Evolutionary conservation across 1,140 invertebrate species (phyloP).

Genomic region (Drosophila nannoptera): DNA sequence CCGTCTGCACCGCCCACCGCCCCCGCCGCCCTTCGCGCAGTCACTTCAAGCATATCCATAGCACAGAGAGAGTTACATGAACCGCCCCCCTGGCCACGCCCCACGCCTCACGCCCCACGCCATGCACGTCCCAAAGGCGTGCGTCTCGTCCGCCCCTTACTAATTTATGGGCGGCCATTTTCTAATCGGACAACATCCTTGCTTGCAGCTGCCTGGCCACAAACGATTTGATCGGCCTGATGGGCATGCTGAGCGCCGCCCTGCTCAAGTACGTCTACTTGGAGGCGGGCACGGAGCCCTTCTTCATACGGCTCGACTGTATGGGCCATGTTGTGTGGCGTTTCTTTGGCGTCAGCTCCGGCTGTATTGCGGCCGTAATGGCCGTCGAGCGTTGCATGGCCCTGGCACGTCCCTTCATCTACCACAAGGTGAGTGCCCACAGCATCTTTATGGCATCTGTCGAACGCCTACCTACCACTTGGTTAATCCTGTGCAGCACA

Average conservation of each 20-base stretch:
- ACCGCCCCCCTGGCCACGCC: no score
- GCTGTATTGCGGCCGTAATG: constrained; percentile 92
- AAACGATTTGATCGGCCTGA: constrained; percentile 88
- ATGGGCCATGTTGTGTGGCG: constrained; percentile 86
- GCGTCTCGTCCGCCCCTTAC: constrained; percentile 2
- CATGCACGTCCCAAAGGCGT: constrained; percentile 7
- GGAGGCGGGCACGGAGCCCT: constrained; percentile 65
- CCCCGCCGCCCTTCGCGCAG: background rate
- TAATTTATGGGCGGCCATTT: constrained; percentile 43
- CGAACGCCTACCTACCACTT: background rate
- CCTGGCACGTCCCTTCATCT: constrained; percentile 91
- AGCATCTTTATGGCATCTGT: background rate
- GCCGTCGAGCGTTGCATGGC: constrained; percentile 91
- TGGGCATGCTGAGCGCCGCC: constrained; percentile 83
- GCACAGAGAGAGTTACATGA: no score
- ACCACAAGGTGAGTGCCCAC: constrained; percentile 86
- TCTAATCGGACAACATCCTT: constrained; percentile 34
- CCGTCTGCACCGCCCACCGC: background rate
- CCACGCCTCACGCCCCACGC: background rate
- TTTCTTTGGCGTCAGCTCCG: constrained; percentile 90
- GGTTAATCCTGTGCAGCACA: constrained; percentile 82
- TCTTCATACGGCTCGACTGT: constrained; percentile 81
- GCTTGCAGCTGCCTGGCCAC: constrained; percentile 83
- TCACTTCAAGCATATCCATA: no score
- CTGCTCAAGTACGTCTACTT: constrained; percentile 79